Base-by-base conservation (phyloP, 1,140 invertebrate species). In the Idris sp. region DNA sequence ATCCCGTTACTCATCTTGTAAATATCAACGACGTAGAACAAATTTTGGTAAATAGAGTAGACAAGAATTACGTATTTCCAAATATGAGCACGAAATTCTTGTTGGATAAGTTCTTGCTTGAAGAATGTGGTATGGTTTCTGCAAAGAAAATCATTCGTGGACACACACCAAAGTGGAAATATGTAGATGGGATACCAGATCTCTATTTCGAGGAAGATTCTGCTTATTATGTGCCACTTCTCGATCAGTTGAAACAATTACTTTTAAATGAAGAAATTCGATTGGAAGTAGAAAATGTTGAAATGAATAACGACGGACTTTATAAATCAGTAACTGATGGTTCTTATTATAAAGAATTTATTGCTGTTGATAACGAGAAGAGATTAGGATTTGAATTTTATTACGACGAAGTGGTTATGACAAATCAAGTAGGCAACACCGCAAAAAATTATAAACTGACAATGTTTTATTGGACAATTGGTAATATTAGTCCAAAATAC, bases 401-500 rank as follows among this genome's bases (percentile, higher is more conserved):
- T 19, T 59, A 38, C 9, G 56, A 59, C 11, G 40, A 59, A 26
- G 25, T 46, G 13, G 43, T 48, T 13, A 10, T 49, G 9, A 49
- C 44, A 30, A 61, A 61, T 25, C 31, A 61, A 25, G 2, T 48
- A 2, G 31, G 58, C 33, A 33, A 25, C 1, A 6, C 4, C 8
- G 8, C 6, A 1, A 58, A 58, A 36, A 44, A 58, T 15, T 40
- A 77, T 18, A 72, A 73, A 69, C 14, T 62, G 6, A 10, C 51
- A 2, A 53, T 77, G 38, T 51, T 53, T 36, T 64, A 64, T 9
- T 53, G 38, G 46, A 53, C 30, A 5, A 2, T 64, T 2, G 59
- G 46, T 1, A 53, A 64, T 28, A 53, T 64, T 1, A 9, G 11
- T 28, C 48, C 59, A 5, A 51, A 44, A 28, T 43, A 43, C 18